A percentile compares a stretch with the other conserved stretches of the same genome.
Conservation (phyloP, 1,140 invertebrate genomes). For the Diuraphis noxia region DNA sequence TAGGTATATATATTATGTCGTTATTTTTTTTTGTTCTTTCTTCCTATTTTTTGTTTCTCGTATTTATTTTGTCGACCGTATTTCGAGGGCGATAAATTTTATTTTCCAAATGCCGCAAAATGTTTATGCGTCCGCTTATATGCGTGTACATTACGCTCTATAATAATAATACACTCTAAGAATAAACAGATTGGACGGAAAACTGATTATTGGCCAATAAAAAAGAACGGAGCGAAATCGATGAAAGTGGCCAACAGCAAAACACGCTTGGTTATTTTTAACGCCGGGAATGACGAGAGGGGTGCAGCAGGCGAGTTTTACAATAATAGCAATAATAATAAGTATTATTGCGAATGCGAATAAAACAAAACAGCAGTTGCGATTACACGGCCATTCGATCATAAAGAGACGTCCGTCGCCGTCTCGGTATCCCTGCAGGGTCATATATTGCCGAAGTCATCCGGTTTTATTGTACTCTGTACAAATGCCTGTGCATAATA, state of each 20-base stretch:
- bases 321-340: neutral
- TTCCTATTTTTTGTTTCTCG: neutral
- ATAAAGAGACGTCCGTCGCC: neutral
- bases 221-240: neutral
- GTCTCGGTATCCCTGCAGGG: neutral
- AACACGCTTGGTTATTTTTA: neutral
- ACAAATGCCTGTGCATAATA: neutral
- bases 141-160: neutral
- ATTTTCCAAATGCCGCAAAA: slow-evolving; percentile 18
- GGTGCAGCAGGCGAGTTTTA: neutral
- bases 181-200: slow-evolving; percentile 15
- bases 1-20: neutral
- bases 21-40: neutral
- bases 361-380: neutral
- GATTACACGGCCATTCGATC: neutral
- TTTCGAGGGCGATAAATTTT: slow-evolving; percentile 6
- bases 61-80: neutral
- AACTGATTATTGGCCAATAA: neutral
- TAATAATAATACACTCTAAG: slow-evolving; percentile 12
- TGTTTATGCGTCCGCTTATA: slow-evolving; percentile 9
- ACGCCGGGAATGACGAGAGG: neutral
- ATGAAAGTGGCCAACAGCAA: neutral
- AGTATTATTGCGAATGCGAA: neutral
- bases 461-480: neutral
- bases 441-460: neutral